A percentile compares a stretch with the other conserved stretches of the same genome.
Conservation (phyloP, 2,797 vertebrate genomes). For the Synanceia verrucosa region DNA sequence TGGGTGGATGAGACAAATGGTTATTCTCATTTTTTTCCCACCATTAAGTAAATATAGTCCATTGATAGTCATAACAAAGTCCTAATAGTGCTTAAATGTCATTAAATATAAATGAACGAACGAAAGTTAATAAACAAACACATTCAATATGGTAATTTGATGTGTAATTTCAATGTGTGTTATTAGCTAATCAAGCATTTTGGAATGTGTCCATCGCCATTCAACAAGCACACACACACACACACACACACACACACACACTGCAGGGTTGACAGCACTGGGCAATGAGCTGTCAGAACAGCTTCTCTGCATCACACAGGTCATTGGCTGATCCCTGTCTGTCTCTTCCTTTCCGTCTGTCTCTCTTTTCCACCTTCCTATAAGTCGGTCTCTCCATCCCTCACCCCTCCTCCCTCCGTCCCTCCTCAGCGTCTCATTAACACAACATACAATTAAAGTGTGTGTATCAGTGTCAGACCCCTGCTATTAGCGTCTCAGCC, state of each 20-base stretch:
- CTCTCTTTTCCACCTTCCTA: constrained; percentile 24
- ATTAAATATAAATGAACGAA: constrained; percentile 21
- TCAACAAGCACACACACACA: neutral
- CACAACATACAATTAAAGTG: constrained; percentile 75
- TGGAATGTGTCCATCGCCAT: constrained; percentile 24
- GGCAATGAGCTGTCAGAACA: constrained; percentile 75
- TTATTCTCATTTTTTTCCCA: neutral
- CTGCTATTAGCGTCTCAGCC: constrained; percentile 64
- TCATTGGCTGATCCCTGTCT: constrained; percentile 69
- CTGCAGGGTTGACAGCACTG: constrained; percentile 55
- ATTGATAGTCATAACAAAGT: neutral
- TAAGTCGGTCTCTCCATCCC: too few species aligned
- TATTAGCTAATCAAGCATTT: constrained; percentile 45
- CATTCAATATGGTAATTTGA: constrained; percentile 38
- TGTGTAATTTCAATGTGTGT: constrained; percentile 23
- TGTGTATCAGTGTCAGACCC: constrained; percentile 64
- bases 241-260: constrained; percentile 17
- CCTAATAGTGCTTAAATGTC: neutral
- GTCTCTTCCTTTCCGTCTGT: constrained; percentile 44
- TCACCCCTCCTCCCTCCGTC: neutral
- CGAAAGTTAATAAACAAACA: constrained; percentile 18
- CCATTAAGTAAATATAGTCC: neutral
- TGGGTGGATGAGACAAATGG: neutral
- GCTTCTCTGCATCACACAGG: constrained; percentile 67
- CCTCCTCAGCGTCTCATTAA: constrained; percentile 67